Evolutionary conservation across 1,140 invertebrate species (phyloP).

Genomic region (Atta texana): DNA sequence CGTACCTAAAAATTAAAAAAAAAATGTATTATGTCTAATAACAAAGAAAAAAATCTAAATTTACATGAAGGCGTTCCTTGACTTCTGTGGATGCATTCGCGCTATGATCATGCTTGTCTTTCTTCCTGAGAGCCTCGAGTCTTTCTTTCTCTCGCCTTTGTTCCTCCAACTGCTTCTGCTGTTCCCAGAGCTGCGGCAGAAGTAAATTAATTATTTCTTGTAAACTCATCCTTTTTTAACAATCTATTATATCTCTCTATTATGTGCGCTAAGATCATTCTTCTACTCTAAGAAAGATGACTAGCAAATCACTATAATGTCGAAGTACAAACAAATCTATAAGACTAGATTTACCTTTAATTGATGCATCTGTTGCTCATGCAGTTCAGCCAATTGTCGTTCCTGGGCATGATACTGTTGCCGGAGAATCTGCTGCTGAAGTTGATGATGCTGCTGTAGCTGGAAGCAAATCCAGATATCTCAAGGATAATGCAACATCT

Average conservation of each 20-base stretch:
- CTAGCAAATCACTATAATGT: not conserved
- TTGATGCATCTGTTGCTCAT: constrained; percentile 94
- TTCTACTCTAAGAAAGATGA: not conserved
- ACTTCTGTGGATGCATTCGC: constrained; percentile 98
- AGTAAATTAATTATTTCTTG: no score
- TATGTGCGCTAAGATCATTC: not conserved
- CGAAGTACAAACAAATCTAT: not conserved
- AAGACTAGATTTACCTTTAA: constrained; percentile 68
- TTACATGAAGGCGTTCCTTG: constrained; percentile 96
- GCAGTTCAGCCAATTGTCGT: constrained; percentile 94
- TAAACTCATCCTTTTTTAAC: not conserved
- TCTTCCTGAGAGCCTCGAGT: constrained; percentile 94
- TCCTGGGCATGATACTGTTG: constrained; percentile 96
- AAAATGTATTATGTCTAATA: not conserved
- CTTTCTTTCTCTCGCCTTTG: constrained; percentile 92
- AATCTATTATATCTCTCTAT: not conserved
- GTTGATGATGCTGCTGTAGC: constrained; percentile 96
- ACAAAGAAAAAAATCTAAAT: not conserved
- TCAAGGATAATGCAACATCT: constrained; percentile 81
- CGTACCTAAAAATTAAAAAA: not conserved
- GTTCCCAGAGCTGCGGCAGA: constrained; percentile 91
- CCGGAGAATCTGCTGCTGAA: constrained; percentile 95
- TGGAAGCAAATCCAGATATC: constrained; percentile 87
- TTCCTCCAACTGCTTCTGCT: constrained; percentile 91
- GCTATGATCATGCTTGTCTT: constrained; percentile 97